Evolutionary conservation across 1,140 invertebrate genomes (phyloP), one percentile per base, ranked within the genome.

Genomic region (Drosophila bipectinata): DNA sequence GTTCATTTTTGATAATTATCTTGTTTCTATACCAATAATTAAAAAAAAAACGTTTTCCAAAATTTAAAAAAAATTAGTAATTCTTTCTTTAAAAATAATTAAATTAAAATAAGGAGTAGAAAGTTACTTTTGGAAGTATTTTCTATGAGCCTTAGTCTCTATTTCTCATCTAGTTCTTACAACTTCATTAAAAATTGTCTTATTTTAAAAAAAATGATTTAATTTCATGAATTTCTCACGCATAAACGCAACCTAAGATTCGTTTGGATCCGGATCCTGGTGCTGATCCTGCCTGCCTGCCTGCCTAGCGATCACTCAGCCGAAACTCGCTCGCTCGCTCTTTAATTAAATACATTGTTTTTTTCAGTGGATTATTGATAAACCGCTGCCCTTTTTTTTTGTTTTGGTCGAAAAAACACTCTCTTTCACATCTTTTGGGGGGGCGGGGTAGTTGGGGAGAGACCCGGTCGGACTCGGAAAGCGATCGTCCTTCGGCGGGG

Each of bases 271-370:
- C n/a, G 37, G 32, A 57, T 61, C 44, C 44, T 10, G 44, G 24
- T 44, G 21, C n/a, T 14, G 9, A 55, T 41, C 28, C 44, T 52
- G 24, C 51, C 44, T 67, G 15, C 24, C 51, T 69, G 62, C 49
- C 63, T 69, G 63, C 66, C 67, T 69, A 68, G 67, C 67, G 67
- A 69, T 47, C 63, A 69, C 52, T 53, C 56, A 55, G 62, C 45
- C 45, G 49, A 61, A 44, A 41, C 24, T 74, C 62, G 55, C 44
- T 69, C 55, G 57, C 72, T 69, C 73, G 62, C 63, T 57, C 48
- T 56, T 30, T 14, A 15, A 32, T 9, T 1, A 37, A 32, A 28
- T 41, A 64, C 18, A 15, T 26, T 49, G 7, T 4, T 18, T 28
- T 67, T 28, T 34, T 18, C 24, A 26, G 8, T 34, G 37, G 54